These are phyloP conservation scores for Pseudolaguvia tuberculata DNA, from an alignment of 2,113 vertebrate species.

Conservation along the genomic window DNA sequence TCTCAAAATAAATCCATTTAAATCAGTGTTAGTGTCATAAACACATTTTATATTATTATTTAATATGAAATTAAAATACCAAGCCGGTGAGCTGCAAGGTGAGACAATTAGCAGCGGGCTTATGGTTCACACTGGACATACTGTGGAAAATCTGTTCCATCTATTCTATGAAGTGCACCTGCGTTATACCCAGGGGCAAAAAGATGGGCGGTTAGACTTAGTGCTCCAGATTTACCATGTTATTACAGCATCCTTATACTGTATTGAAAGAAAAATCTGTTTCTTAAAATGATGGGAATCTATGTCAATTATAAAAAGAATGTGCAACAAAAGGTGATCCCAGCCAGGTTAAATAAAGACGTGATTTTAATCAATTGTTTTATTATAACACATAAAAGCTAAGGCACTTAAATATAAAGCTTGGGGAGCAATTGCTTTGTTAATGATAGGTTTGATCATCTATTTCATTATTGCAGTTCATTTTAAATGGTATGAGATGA, in stretches of 20 bases:
- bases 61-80: neutral
- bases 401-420: neutral
- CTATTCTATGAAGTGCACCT: neutral
- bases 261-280: neutral
- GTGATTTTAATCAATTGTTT: neutral
- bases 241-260: neutral
- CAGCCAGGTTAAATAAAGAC: neutral
- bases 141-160: constrained; percentile 17
- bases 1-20: neutral
- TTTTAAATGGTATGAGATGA: constrained; percentile 27
- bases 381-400: constrained; percentile 1
- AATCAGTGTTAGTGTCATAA: neutral
- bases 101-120: neutral
- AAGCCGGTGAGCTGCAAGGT: neutral
- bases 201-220: constrained; percentile 1
- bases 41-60: neutral
- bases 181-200: neutral
- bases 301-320: neutral
- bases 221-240: neutral
- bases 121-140: neutral
- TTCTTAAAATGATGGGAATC: neutral
- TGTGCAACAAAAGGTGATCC: neutral
- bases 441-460: constrained; percentile 27
- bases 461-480: constrained; percentile 16
- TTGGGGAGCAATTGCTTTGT: constrained; percentile 2